phyloP scores from a whole-genome alignment of 1,140 invertebrate species.

The Listronotus oregonensis region DNA sequence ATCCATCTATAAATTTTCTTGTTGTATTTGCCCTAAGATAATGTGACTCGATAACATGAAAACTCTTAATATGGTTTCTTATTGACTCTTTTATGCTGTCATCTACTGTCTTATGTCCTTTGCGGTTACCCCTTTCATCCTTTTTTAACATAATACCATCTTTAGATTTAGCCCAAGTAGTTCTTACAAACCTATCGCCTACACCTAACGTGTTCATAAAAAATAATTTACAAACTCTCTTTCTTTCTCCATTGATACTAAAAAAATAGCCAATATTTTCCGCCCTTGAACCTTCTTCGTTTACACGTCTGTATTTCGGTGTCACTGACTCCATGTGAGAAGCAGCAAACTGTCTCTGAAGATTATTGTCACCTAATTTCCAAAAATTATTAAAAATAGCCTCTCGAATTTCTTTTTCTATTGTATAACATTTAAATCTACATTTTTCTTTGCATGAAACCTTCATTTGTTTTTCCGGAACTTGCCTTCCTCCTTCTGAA shows the following conservation, averaged over 20 bases:
- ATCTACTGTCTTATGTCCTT: too few species aligned
- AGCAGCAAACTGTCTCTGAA: slow-evolving; percentile 7
- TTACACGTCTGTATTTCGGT: not conserved
- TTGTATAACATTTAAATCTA: slow-evolving; percentile 7
- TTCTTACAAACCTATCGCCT: too few species aligned
- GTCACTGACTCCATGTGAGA: not conserved
- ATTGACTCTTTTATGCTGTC: too few species aligned
- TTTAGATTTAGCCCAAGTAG: too few species aligned
- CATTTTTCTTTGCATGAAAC: not conserved
- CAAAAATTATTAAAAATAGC: slow-evolving; percentile 9
- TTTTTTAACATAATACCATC: too few species aligned
- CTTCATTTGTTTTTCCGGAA: not conserved
- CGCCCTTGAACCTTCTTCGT: not conserved
- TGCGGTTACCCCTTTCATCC: too few species aligned
- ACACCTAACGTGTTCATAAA: too few species aligned
- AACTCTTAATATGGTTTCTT: too few species aligned
- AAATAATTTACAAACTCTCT: too few species aligned
- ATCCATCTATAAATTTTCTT: slow-evolving; percentile 44
- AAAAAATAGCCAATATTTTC: not conserved
- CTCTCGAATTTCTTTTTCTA: not conserved
- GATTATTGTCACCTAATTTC: not conserved
- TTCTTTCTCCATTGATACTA: too few species aligned
- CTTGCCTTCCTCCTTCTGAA: not conserved
- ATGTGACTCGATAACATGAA: not conserved
- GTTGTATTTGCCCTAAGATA: slow-evolving; percentile 20